phyloP scores from a whole-genome alignment of 2,113 vertebrate species.

The Hyaena hyaena region DNA sequence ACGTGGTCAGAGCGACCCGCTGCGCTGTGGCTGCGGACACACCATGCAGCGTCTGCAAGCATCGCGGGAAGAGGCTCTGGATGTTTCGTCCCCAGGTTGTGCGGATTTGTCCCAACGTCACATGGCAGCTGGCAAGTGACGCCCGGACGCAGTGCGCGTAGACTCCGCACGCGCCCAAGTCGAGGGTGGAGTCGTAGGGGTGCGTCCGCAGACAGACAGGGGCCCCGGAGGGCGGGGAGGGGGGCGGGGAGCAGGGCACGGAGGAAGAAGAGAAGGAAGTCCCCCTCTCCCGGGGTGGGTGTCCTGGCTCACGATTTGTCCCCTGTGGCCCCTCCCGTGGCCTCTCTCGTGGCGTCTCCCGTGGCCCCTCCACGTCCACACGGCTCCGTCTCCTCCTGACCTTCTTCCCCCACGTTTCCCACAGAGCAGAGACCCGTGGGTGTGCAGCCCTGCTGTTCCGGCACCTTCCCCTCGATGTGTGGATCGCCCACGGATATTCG shows the following conservation, averaged over 20 bases:
- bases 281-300: fast-evolving
- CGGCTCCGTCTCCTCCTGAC: background rate
- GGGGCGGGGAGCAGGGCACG: too few relatives aligned
- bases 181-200: background rate
- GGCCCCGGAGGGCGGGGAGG: background rate
- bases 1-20: too few relatives aligned
- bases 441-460: fast-evolving
- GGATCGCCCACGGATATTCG: fast-evolving
- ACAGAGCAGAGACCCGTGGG: fast-evolving
- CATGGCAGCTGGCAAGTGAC: too few relatives aligned
- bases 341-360: too few relatives aligned
- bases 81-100: too few relatives aligned
- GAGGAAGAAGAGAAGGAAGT: too few relatives aligned
- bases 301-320: fast-evolving
- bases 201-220: too few relatives aligned
- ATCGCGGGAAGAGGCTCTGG: too few relatives aligned
- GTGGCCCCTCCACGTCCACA: fast-evolving
- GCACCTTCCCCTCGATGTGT: fast-evolving
- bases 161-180: fast-evolving
- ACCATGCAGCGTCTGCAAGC: too few relatives aligned
- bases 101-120: too few relatives aligned
- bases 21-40: too few relatives aligned
- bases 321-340: too few relatives aligned
- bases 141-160: fast-evolving
- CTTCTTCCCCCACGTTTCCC: fast-evolving